Percentiles rank a stretch among this genome's conserved stretches.
Evolutionary conservation across 2,113 vertebrate genomes (phyloP).

Genomic region (Octodon degus): DNA sequence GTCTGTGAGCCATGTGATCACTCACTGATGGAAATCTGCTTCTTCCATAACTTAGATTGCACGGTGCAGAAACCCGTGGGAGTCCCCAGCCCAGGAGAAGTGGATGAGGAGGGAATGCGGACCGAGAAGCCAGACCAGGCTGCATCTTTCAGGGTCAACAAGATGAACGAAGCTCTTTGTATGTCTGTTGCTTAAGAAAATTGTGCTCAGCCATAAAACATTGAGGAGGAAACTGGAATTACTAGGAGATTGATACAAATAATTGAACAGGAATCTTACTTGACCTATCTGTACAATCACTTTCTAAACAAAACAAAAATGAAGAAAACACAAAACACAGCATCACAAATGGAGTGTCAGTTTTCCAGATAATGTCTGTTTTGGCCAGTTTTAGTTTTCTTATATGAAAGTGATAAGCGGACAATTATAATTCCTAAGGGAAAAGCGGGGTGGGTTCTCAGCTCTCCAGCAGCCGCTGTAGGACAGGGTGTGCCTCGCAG

Average conservation of each 20-base stretch:
- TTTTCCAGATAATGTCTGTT: not conserved
- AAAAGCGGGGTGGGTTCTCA: not conserved
- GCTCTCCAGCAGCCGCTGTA: not conserved
- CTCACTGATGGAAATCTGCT: conserved; percentile 11
- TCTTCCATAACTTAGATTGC: not conserved
- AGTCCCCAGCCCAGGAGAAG: not conserved
- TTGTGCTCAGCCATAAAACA: not conserved
- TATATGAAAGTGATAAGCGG: not conserved
- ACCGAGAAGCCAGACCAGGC: not conserved
- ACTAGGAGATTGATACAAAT: not conserved
- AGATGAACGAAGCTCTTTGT: not conserved
- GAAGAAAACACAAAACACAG: not conserved
- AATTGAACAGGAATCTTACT: not conserved
- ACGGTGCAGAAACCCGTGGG: not conserved
- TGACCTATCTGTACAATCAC: not conserved
- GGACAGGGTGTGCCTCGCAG: not conserved
- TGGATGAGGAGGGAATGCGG: not conserved
- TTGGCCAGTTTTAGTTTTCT: not conserved
- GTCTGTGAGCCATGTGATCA: not conserved
- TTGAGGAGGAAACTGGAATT: conserved; percentile 1
- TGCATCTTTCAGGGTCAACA: not conserved
- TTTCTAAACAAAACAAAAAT: conserved; percentile 23
- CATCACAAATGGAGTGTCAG: not conserved
- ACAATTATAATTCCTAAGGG: not conserved
- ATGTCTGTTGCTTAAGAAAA: conserved; percentile 40